Conservation (phyloP, 2,888 invertebrate species). For the Philereme vetulata region DNA sequence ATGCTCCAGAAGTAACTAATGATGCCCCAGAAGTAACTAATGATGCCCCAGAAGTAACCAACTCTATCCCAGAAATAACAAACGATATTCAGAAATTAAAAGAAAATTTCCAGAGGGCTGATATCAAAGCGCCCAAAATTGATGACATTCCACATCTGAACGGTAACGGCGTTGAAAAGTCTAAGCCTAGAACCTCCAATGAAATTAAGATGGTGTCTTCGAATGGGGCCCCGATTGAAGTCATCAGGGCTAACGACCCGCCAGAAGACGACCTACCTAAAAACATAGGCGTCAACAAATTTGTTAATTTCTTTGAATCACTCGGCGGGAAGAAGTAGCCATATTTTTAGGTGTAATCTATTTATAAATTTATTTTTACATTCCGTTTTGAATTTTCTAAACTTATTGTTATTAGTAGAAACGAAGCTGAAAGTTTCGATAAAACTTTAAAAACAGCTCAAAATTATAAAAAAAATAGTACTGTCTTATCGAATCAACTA, state of each 20-base stretch:
- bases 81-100: slow-evolving; percentile 16
- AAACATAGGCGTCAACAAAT: slow-evolving; percentile 78
- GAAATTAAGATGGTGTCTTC: slow-evolving; percentile 73
- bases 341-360: neutral
- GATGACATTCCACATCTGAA: slow-evolving; percentile 43
- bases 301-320: slow-evolving; percentile 78
- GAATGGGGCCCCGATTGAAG: slow-evolving; percentile 69
- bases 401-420: neutral
- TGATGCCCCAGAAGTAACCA: slow-evolving; percentile 17
- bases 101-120: slow-evolving; percentile 11
- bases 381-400: neutral
- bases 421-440: neutral
- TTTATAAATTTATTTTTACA: slow-evolving; percentile 10
- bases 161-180: slow-evolving; percentile 48
- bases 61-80: slow-evolving; percentile 8
- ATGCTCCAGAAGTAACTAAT: slow-evolving; percentile 14
- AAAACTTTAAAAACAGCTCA: no score
- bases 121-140: neutral
- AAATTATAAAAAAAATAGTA: no score
- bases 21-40: slow-evolving; percentile 18
- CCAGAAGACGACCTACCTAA: slow-evolving; percentile 78
- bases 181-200: slow-evolving; percentile 64
- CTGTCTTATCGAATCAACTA: no score
- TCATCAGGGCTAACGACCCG: slow-evolving; percentile 75
- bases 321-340: slow-evolving; percentile 74